Base-by-base conservation (phyloP, 64 coral and sea anemone species). In the Pocillopora verrucosa region DNA sequence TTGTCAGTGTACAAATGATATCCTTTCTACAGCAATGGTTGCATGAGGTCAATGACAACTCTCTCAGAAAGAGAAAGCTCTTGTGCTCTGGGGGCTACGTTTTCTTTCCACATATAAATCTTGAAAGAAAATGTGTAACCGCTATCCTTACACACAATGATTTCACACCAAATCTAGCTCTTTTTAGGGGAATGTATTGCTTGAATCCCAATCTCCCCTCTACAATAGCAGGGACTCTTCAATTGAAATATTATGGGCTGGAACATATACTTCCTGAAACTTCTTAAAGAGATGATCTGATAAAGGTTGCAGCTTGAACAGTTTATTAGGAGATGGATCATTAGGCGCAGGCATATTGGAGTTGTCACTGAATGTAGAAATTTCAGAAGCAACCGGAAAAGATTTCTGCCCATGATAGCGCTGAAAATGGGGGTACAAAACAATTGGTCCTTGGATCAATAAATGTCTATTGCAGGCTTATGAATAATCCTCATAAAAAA, bases 361-460 rank as follows among this genome's bases (percentile, higher is more conserved):
- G 51, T 85, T 78, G 51, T 92, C 73, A 60, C 60, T 63, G 83
- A 92, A 92, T 92, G 90, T 20, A 87, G n/a, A 86, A 86, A 77
- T 22, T 63, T 57, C 10, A 68, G 36, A 69, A 92, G 16, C 16
- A 76, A 59, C 5, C 37, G 73, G 61, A 63, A 92, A 26, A 74
- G 57, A 67, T 87, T 75, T 22, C 83, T 58, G 20, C n/a, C 30
- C 30, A 30, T 30, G 30, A 30, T 30, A 30, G 30, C 30, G 0
- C 30, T 30, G 30, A 30, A 30, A 30, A 30, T 30, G 30, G 30
- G 30, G 30, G 30, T 30, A 30, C 30, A 30, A 30, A 30, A 30
- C 30, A 30, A 30, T 30, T 0, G 30, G 30, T 30, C 30, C 30
- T 30, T 30, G 30, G 30, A 30, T 30, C 30, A 30, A 30, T 30